These are phyloP conservation scores for Lithobates pipiens DNA, from an alignment of 2,797 vertebrate genomes.

Conservation along the genomic window DNA sequence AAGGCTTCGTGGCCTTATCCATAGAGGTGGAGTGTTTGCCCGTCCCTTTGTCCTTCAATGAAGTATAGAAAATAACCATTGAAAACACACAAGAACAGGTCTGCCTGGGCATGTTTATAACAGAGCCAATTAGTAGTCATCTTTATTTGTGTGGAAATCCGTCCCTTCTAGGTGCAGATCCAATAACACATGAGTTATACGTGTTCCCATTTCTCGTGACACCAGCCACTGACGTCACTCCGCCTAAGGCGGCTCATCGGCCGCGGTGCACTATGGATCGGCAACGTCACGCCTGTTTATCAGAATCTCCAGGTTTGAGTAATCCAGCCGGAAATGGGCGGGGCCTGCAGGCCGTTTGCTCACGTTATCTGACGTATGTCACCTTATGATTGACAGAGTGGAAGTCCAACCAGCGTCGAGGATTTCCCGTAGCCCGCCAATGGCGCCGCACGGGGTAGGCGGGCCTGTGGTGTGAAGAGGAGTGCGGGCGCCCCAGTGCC, in stretches of 20 bases:
- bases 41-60: no score
- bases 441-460: neutral
- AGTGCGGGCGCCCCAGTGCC: neutral
- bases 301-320: conserved; percentile 2
- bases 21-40: no score
- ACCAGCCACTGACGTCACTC: neutral
- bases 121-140: no score
- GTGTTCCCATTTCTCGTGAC: neutral
- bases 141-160: no score
- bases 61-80: no score
- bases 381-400: neutral
- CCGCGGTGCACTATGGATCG: neutral
- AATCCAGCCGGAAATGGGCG: conserved; percentile 40
- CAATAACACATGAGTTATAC: no score
- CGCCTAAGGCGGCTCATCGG: neutral
- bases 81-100: no score
- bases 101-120: no score
- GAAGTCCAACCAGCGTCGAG: neutral
- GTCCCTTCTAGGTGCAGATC: no score
- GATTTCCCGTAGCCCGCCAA: neutral
- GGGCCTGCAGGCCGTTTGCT: neutral
- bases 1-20: no score
- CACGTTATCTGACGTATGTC: conserved; percentile 28
- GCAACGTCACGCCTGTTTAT: conserved; percentile 19
- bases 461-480: neutral